Conservation (phyloP, 2,113 vertebrate genomes). For the Calyptommatus sinebrachiatus region DNA sequence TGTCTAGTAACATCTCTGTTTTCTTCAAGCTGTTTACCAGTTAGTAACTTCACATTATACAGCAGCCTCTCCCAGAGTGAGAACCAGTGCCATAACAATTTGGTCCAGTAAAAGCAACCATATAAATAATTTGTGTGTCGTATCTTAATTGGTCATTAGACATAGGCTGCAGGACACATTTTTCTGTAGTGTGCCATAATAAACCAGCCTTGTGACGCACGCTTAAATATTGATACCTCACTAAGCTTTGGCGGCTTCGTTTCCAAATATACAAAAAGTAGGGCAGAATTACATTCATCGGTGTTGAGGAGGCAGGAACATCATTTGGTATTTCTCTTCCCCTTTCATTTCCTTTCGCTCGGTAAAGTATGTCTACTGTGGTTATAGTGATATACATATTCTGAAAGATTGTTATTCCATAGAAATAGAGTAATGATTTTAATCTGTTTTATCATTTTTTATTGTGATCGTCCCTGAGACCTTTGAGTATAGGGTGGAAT, state of each 20-base stretch:
- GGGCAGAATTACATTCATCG: slow-evolving; percentile 32
- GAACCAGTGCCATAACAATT: neutral
- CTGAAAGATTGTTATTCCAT: too few relatives aligned
- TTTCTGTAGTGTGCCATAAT: slow-evolving; percentile 22
- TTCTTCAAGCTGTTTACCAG: neutral
- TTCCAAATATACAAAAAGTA: slow-evolving; percentile 24
- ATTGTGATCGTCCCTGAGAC: too few relatives aligned
- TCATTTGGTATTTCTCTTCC: neutral
- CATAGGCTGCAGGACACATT: slow-evolving; percentile 24
- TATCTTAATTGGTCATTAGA: slow-evolving; percentile 16
- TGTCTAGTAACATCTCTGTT: neutral
- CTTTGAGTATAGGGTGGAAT: too few relatives aligned
- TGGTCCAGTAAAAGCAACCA: neutral
- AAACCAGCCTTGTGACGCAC: slow-evolving; percentile 30
- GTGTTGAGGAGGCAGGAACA: slow-evolving; percentile 22
- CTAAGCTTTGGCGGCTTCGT: neutral
- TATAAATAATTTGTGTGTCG: neutral
- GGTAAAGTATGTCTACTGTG: neutral
- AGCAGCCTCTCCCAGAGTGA: neutral
- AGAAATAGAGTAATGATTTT: too few relatives aligned
- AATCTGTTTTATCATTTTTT: too few relatives aligned
- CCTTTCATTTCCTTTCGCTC: neutral
- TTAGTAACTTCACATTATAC: slow-evolving; percentile 9
- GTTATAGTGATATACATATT: neutral
- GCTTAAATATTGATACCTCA: neutral